phyloP scores from a whole-genome alignment of 2,888 invertebrate species.

The Mythimna loreyi region DNA sequence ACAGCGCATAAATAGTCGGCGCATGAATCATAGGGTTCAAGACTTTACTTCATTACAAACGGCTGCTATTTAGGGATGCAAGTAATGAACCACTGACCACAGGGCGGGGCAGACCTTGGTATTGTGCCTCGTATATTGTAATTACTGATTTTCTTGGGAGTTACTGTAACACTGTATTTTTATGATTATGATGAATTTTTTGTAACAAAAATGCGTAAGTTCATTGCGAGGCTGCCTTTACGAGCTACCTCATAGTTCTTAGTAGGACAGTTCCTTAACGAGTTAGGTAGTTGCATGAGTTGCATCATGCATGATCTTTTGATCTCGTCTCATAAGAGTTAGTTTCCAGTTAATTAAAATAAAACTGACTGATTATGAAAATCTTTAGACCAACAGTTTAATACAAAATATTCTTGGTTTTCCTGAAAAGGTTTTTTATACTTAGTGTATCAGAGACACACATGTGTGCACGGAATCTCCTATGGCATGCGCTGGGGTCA shows the following conservation, averaged over 20 bases:
- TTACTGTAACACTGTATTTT: neutral
- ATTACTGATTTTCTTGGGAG: conserved; percentile 30
- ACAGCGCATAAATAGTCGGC: conserved; percentile 49
- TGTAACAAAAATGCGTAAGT: neutral
- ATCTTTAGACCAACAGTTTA: neutral
- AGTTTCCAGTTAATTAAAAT: neutral
- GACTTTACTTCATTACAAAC: conserved; percentile 1
- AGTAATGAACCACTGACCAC: conserved; percentile 8
- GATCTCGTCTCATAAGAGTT: neutral
- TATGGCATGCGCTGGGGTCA: neutral
- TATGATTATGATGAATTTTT: conserved; percentile 8
- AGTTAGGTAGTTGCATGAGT: neutral
- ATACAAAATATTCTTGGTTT: neutral
- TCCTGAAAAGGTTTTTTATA: neutral
- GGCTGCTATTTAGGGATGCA: conserved; percentile 25
- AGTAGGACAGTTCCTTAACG: neutral
- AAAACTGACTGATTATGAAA: neutral
- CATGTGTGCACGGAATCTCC: neutral
- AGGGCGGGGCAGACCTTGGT: conserved; percentile 31
- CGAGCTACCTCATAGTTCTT: neutral
- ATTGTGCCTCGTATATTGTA: conserved; percentile 4
- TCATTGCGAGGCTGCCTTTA: neutral
- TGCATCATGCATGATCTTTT: neutral
- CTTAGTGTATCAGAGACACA: neutral
- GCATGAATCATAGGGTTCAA: conserved; percentile 47